Evolutionary conservation across 1,140 invertebrate species (phyloP).

Genomic region (silkworm (Bombyx mori)): DNA sequence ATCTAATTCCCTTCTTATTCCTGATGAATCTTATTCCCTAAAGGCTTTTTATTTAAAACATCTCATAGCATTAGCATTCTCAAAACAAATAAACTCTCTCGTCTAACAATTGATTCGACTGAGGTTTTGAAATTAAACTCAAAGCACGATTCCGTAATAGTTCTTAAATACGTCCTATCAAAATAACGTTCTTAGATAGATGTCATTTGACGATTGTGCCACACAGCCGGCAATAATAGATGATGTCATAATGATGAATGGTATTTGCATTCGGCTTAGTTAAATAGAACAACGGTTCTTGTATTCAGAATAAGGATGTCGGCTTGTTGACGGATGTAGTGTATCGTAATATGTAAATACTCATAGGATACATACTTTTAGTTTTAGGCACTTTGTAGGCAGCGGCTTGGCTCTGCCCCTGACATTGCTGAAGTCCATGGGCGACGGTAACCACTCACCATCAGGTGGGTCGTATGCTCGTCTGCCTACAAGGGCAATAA

Average conservation of each 20-base stretch:
- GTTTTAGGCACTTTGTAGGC: too few species aligned
- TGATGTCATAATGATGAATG: conserved; percentile 5
- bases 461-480: too few species aligned
- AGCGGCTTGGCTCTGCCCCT: too few species aligned
- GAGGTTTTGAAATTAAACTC: conserved; percentile 3
- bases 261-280: neutral
- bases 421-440: too few species aligned
- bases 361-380: neutral
- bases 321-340: neutral
- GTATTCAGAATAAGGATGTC: neutral
- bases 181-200: conserved; percentile 7
- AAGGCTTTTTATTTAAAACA: too few species aligned
- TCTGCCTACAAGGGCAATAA: too few species aligned
- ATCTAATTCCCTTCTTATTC: too few species aligned
- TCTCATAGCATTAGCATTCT: too few species aligned
- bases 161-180: conserved; percentile 6
- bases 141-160: conserved; percentile 7
- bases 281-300: neutral
- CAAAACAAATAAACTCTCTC: too few species aligned
- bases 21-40: too few species aligned
- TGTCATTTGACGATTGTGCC: conserved; percentile 5
- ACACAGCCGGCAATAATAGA: conserved; percentile 1
- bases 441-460: too few species aligned
- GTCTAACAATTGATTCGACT: neutral
- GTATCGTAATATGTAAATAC: neutral